These are phyloP conservation scores for Drosophila truncata DNA, from an alignment of 1,140 invertebrate species.

Conservation along the genomic window DNA sequence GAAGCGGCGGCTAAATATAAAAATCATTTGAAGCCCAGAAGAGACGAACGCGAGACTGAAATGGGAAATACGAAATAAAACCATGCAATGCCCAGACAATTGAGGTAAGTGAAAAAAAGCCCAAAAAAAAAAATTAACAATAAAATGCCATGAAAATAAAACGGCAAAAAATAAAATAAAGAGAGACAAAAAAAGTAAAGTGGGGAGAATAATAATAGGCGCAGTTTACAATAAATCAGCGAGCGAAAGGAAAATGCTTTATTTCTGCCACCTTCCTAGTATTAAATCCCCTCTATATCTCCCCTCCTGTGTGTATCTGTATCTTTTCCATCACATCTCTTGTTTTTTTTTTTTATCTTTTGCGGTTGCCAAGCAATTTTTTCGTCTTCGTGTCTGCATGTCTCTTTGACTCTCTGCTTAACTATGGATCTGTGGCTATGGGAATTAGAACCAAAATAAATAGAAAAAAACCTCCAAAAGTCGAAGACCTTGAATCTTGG, in stretches of 20 bases:
- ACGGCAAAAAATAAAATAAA: slow-evolving; percentile 20
- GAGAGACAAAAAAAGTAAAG: slow-evolving; percentile 11
- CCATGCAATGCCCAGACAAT: slow-evolving; percentile 48
- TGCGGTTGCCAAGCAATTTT: slow-evolving; percentile 5
- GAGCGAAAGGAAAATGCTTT: slow-evolving; percentile 43
- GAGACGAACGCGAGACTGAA: no score
- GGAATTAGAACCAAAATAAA: slow-evolving; percentile 29
- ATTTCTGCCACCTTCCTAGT: slow-evolving; percentile 12
- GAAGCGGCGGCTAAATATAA: slow-evolving; percentile 52
- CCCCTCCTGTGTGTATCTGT: slow-evolving; percentile 1
- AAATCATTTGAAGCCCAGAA: slow-evolving; percentile 50
- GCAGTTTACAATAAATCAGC: slow-evolving; percentile 49
- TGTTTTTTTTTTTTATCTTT: slow-evolving; percentile 12
- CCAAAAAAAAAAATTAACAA: slow-evolving; percentile 9
- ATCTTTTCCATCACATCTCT: slow-evolving; percentile 19
- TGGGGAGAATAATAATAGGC: slow-evolving; percentile 37
- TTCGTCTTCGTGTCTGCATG: background rate
- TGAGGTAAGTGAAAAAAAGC: slow-evolving; percentile 24
- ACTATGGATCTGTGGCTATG: slow-evolving; percentile 41
- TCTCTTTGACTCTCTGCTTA: slow-evolving; percentile 9
- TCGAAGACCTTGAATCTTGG: slow-evolving; percentile 5
- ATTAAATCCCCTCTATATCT: background rate
- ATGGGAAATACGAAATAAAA: slow-evolving; percentile 38
- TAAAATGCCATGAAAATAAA: slow-evolving; percentile 32
- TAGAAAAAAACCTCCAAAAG: background rate